Evolutionary conservation across 2,888 invertebrate genomes (phyloP), one percentile per base, ranked within the genome.

Genomic region (Cephus sareptanus): DNA sequence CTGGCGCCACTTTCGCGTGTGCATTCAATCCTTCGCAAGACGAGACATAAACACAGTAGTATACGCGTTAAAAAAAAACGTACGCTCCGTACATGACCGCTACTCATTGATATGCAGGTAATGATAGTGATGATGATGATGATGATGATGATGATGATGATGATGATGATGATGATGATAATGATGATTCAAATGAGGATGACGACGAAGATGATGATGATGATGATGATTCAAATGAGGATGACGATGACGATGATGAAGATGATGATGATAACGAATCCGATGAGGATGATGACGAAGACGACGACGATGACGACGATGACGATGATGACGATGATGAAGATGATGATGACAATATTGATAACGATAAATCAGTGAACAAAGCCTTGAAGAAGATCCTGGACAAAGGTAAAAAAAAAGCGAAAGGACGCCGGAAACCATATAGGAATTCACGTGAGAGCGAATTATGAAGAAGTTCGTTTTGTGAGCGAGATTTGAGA

Each of bases 121-220:
- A 89, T 86, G 88, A 89, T 86, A 86, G 86, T 83, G 86, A 87
- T 73, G 85, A 79, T 74, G 87, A 87, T 69, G 84, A 88, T 31
- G 93, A 93, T 91, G 93, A 93, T 92, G 93, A 94, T 92, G 93
- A 94, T 92, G 93, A 94, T 92, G 93, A 93, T 90, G 93, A 94
- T 34, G 34, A 34, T 34, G 9, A n/a, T n/a, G n/a, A 92, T 93
- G 93, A 93, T 92, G 93, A 93, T 74, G 86, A 87, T 76, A 86
- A 86, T 15, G 87, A 91, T 35, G 88, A 91, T 23, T 88, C 91
- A 56, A 87, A 90, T 56, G 87, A 91, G n/a, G 91, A 91, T 31
- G 87, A 89, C 69, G 89, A 92, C 77, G 89, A 92, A 70, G 92
- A 92, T 84, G 89, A 92, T 83, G 92, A 92, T 85, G 89, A 92